A percentile compares a stretch with the other conserved stretches of the same genome.
phyloP scores from a whole-genome alignment of 2,797 vertebrate species.

The Tragelaphus eurycerus region DNA sequence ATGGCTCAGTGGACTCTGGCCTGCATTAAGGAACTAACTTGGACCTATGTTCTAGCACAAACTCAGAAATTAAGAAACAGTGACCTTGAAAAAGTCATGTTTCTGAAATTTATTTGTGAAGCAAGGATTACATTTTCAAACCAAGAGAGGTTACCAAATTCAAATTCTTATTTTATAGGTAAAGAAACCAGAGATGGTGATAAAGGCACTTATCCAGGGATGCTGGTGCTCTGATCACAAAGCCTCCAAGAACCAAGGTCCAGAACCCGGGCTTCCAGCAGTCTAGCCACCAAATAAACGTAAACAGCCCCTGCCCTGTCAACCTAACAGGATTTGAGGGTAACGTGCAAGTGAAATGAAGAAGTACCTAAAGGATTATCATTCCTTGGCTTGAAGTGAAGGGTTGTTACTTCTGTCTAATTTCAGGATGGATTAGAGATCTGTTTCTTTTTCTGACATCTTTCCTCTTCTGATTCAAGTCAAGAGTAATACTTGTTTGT shows the following conservation, averaged over 20 bases:
- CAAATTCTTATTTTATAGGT: background rate
- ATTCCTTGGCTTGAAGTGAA: background rate
- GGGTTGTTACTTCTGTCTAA: background rate
- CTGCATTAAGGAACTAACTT: background rate
- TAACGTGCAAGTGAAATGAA: background rate
- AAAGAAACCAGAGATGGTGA: background rate
- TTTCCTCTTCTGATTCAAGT: background rate
- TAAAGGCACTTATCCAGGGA: background rate
- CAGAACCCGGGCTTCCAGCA: fast-evolving
- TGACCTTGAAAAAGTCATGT: background rate
- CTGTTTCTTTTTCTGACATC: background rate
- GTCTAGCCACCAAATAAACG: fast-evolving
- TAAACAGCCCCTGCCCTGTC: background rate
- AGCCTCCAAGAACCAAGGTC: fast-evolving
- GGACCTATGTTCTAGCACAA: background rate
- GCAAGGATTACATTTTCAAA: background rate
- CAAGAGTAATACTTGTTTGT: background rate
- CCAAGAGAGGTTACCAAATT: background rate
- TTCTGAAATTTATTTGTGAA: background rate
- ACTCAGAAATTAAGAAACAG: background rate
- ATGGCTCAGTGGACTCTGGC: fast-evolving
- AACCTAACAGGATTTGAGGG: background rate
- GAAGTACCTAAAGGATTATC: background rate
- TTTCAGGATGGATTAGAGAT: background rate
- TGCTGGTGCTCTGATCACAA: background rate